Evolutionary conservation across 2,113 vertebrate species (phyloP).

Genomic region (Boleophthalmus pectinirostris): DNA sequence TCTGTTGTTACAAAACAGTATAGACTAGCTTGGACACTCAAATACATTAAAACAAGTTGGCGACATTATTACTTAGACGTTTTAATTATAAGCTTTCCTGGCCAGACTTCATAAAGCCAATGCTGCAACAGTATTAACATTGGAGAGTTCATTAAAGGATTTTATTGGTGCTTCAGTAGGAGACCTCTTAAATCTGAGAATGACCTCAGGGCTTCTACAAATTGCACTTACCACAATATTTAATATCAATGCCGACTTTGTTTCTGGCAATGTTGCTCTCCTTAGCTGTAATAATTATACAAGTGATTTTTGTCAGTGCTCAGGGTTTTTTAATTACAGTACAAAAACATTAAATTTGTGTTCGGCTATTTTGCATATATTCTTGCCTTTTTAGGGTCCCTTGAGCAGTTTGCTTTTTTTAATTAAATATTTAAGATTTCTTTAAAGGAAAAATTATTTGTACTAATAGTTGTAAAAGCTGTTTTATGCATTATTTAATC

Average conservation of each 20-base stretch:
- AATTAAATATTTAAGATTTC: background rate
- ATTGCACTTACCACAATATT: slow-evolving; percentile 60
- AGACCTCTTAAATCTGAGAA: slow-evolving; percentile 45
- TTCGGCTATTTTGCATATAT: slow-evolving; percentile 19
- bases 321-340: slow-evolving; percentile 31
- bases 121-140: slow-evolving; percentile 50
- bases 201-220: slow-evolving; percentile 50
- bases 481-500: background rate
- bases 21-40: slow-evolving; percentile 22
- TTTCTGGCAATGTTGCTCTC: slow-evolving; percentile 45
- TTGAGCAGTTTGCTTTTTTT: slow-evolving; percentile 20
- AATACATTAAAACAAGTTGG: slow-evolving; percentile 47
- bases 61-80: slow-evolving; percentile 61
- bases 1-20: slow-evolving; percentile 26
- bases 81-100: slow-evolving; percentile 57
- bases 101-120: slow-evolving; percentile 58
- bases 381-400: slow-evolving; percentile 17
- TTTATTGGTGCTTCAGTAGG: slow-evolving; percentile 56
- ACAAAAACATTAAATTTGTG: slow-evolving; percentile 20
- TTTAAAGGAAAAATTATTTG: background rate
- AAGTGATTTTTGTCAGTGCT: slow-evolving; percentile 24
- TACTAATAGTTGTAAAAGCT: background rate
- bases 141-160: slow-evolving; percentile 62
- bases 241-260: slow-evolving; percentile 53
- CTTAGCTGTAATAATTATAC: slow-evolving; percentile 46